A percentile compares a stretch with the other conserved stretches of the same genome.
phyloP scores from a whole-genome alignment of 2,113 vertebrate genomes.

The Phalacrocorax brasilianus region DNA sequence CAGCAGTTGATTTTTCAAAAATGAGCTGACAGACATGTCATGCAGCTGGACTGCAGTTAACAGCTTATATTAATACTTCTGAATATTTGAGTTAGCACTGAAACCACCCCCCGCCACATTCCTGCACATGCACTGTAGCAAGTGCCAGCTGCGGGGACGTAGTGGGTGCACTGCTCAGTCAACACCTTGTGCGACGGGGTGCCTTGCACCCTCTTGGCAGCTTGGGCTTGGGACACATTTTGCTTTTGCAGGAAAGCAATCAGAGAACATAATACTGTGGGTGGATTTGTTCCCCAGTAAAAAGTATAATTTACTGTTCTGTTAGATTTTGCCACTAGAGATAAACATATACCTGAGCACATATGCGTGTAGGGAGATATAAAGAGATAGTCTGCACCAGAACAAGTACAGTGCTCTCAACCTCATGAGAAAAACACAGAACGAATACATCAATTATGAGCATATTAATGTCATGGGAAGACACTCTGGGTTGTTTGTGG shows the following conservation, averaged over 20 bases:
- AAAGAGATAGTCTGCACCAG: not conserved
- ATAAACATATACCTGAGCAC: not conserved
- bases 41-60: not conserved
- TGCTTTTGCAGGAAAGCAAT: not conserved
- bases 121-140: accelerated
- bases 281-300: not conserved
- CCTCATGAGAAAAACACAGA: not conserved
- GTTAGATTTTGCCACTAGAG: not conserved
- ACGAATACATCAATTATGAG: not conserved
- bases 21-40: not conserved
- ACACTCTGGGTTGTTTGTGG: conserved; percentile 34
- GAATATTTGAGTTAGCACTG: not conserved
- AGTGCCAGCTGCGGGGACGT: accelerated
- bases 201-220: accelerated
- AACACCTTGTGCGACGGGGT: accelerated
- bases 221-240: not conserved
- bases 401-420: not conserved
- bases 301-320: not conserved
- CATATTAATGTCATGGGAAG: conserved; percentile 19
- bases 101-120: accelerated
- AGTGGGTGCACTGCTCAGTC: not conserved
- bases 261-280: not conserved
- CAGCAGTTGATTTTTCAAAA: not conserved
- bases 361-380: accelerated
- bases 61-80: accelerated